Percentiles rank a stretch among this genome's conserved stretches.
phyloP scores from a whole-genome alignment of 2,797 vertebrate species.

The Chaunax sp. region DNA sequence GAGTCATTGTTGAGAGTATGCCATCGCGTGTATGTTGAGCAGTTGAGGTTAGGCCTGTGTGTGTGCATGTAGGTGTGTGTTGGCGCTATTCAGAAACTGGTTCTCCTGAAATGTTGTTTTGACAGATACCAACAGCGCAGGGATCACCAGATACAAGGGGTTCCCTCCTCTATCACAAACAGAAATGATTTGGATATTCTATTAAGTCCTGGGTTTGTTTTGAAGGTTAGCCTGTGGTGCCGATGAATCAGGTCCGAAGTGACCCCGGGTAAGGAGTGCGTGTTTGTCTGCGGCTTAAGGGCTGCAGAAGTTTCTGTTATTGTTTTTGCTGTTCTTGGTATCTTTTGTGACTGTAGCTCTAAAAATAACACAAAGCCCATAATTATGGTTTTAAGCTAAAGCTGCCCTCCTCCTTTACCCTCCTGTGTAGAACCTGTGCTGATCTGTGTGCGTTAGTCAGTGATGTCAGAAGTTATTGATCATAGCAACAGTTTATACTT shows the following conservation, averaged over 20 bases:
- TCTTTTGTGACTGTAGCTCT: constrained; percentile 59
- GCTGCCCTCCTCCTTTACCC: constrained; percentile 40
- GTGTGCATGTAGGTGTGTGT: constrained; percentile 30
- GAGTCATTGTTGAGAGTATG: constrained; percentile 74
- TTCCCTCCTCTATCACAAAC: constrained; percentile 63
- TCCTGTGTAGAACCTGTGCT: constrained; percentile 61
- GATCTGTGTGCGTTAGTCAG: constrained; percentile 40
- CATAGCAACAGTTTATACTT: neutral
- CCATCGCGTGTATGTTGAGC: constrained; percentile 73
- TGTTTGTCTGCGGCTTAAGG: constrained; percentile 60
- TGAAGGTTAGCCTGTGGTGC: neutral
- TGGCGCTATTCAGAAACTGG: constrained; percentile 63
- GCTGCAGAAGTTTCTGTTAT: constrained; percentile 63
- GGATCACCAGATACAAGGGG: constrained; percentile 67
- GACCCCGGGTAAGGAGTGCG: constrained; percentile 41
- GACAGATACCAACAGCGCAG: constrained; percentile 66
- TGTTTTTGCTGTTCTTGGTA: constrained; percentile 62
- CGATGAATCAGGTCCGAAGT: constrained; percentile 53
- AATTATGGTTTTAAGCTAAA: constrained; percentile 74
- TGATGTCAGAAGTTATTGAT: constrained; percentile 35
- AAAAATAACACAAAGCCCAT: constrained; percentile 74
- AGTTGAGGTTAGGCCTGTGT: constrained; percentile 54
- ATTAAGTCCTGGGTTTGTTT: constrained; percentile 36
- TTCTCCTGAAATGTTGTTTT: constrained; percentile 72
- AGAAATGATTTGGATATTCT: constrained; percentile 34